Percentiles rank a stretch among this genome's conserved stretches.
phyloP scores from a whole-genome alignment of 2,888 invertebrate species.

The Cybosia mesomella region DNA sequence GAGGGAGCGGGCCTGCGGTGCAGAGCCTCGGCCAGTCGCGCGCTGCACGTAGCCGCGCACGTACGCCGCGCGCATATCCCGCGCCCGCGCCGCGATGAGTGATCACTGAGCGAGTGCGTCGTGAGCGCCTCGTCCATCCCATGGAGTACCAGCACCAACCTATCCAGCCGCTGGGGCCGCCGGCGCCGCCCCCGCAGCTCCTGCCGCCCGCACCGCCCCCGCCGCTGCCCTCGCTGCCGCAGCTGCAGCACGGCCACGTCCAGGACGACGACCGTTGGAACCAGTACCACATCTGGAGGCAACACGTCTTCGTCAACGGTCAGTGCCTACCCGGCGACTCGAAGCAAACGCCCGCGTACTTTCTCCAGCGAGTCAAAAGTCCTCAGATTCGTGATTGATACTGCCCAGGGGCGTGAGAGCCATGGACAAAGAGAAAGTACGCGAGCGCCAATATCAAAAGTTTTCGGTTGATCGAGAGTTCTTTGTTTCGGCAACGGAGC shows the following conservation, averaged over 20 bases:
- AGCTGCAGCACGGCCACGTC: slow-evolving; percentile 88
- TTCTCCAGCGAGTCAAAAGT: slow-evolving; percentile 59
- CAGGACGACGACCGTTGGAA: slow-evolving; percentile 90
- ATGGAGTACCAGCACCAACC: slow-evolving; percentile 85
- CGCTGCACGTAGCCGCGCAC: slow-evolving; percentile 67
- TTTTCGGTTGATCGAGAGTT: slow-evolving; percentile 74
- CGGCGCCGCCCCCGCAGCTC: slow-evolving; percentile 89
- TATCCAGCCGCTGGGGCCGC: slow-evolving; percentile 87
- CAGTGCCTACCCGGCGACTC: slow-evolving; percentile 70
- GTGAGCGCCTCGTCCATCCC: slow-evolving; percentile 65
- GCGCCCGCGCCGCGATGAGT: slow-evolving; percentile 78
- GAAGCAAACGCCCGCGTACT: slow-evolving; percentile 65
- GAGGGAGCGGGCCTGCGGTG: slow-evolving; percentile 55
- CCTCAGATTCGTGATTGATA: slow-evolving; percentile 51
- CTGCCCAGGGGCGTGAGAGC: slow-evolving; percentile 55
- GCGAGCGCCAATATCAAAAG: slow-evolving; percentile 71
- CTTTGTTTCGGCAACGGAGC: slow-evolving; percentile 68
- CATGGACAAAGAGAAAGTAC: slow-evolving; percentile 78
- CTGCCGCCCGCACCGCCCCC: slow-evolving; percentile 87
- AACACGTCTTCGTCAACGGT: slow-evolving; percentile 93
- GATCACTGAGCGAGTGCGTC: slow-evolving; percentile 72
- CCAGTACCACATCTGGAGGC: slow-evolving; percentile 93
- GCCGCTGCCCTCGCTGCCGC: slow-evolving; percentile 89
- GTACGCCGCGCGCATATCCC: slow-evolving; percentile 62
- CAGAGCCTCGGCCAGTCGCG: slow-evolving; percentile 65